Evolutionary conservation across 2,797 vertebrate species (phyloP).

Genomic region (Bradypodion pumilum): DNA sequence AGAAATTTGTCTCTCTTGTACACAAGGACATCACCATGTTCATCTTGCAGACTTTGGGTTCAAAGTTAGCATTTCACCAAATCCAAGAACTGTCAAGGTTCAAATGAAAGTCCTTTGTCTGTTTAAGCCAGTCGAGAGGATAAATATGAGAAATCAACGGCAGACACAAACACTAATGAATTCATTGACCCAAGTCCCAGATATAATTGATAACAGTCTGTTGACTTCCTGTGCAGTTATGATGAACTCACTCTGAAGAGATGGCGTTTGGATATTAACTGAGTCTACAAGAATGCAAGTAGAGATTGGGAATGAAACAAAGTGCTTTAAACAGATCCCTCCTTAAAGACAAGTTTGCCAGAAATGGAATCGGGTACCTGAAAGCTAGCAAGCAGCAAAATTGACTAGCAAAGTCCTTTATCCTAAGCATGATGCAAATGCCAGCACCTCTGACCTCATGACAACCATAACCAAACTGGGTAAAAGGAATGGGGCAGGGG

Average conservation of each 20-base stretch:
- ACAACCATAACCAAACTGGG: not conserved
- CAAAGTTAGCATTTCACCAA: not conserved
- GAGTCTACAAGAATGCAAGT: not conserved
- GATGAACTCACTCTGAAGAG: not conserved
- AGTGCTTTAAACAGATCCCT: not conserved
- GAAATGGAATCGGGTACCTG: fast-evolving
- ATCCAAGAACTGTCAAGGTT: not conserved
- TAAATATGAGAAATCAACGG: fast-evolving
- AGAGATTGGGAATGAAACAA: not conserved
- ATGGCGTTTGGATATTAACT: fast-evolving
- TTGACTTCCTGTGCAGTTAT: not conserved
- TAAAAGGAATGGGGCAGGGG: not conserved
- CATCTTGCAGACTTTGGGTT: not conserved
- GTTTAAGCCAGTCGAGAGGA: not conserved
- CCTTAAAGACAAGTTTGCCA: not conserved
- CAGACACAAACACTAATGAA: not conserved
- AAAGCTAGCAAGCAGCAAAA: not conserved
- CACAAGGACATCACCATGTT: not conserved
- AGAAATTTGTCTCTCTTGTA: not conserved
- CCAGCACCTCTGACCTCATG: no score
- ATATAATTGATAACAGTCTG: no score
- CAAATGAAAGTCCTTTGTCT: not conserved
- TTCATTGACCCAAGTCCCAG: not conserved
- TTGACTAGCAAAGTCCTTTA: not conserved
- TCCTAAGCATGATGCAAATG: not conserved